Evolutionary conservation across 2,888 invertebrate genomes (phyloP), one percentile per base, ranked within the genome.

Genomic region (Pseudanteris insignis): DNA sequence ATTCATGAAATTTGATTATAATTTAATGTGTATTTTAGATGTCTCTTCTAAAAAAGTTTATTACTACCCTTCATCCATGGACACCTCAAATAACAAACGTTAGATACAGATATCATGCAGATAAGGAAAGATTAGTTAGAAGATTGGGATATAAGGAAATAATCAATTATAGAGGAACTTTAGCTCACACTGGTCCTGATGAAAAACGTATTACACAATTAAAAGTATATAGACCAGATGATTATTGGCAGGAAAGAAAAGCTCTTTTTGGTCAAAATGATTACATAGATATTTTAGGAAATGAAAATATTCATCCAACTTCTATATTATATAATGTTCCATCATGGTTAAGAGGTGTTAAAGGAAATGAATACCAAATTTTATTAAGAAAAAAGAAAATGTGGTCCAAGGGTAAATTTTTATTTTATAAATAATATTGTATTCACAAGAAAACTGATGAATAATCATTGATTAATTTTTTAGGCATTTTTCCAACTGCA

Each of bases 201-300:
- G 83, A 84, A 1, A 83, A 77, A 21, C 79, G 81, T 48, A 69
- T 82, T 26, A 74, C 86, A 2, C 86, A 88, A 1, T 85, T 91
- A 74, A 91, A 91, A 0, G 81, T 85, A 25, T 91, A 91, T 65
- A 70, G 86, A 47, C 93, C 93, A 2, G 84, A 82, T 65, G 86
- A 94, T 81, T 72, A 80, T 0, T 97, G 96, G 96, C 74, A 82
- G 0, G 85, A 88, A 67, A 89, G 88, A 69, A 86, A 86, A 72
- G 94, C 95, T 1, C 78, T 94, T 0, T 94, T 92, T 82, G 97
- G 97, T 0, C 96, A 96, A 78, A 97, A 97, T 82, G 96, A 97
- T 80, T 97, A 96, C 75, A 95, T 97, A 65, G 96, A 98, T 78
- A 95, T 98, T 54, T 83, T 98, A 41, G 97, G 97, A 1, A 87